Evolutionary conservation across 2,113 vertebrate species (phyloP).

Genomic region (Tachysurus fulvidraco): DNA sequence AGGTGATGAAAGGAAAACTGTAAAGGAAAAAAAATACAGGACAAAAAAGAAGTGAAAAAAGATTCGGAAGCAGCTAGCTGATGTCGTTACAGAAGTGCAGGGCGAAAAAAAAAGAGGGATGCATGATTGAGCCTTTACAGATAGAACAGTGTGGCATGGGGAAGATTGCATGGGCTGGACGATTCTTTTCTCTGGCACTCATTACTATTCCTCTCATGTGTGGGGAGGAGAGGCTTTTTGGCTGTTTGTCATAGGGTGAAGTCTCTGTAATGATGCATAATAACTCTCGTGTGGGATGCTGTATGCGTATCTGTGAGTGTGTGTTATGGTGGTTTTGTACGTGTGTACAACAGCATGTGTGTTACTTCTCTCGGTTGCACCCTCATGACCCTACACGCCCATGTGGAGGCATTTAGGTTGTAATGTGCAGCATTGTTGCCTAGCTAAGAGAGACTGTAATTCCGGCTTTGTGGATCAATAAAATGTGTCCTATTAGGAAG

Average conservation of each 20-base stretch:
- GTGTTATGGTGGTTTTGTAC: background rate
- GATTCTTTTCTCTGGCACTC: slow-evolving; percentile 28
- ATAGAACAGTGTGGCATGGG: background rate
- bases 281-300: slow-evolving; percentile 40
- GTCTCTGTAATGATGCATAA: slow-evolving; percentile 48
- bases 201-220: slow-evolving; percentile 44
- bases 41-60: slow-evolving; percentile 15
- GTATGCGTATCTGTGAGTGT: slow-evolving; percentile 6
- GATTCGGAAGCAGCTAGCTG: slow-evolving; percentile 61
- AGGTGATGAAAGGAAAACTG: slow-evolving; percentile 23
- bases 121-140: slow-evolving; percentile 9
- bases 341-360: background rate
- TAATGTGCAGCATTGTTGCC: slow-evolving; percentile 37
- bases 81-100: slow-evolving; percentile 63
- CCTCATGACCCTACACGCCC: background rate
- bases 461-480: slow-evolving; percentile 68
- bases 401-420: slow-evolving; percentile 26
- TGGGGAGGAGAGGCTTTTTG: slow-evolving; percentile 33
- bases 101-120: slow-evolving; percentile 53
- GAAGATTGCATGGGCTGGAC: slow-evolving; percentile 19
- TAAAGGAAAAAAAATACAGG: slow-evolving; percentile 20
- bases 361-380: slow-evolving; percentile 1
- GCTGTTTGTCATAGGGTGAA: slow-evolving; percentile 49
- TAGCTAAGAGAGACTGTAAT: slow-evolving; percentile 56
- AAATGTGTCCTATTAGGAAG: slow-evolving; percentile 61